These are phyloP conservation scores for Amblyornis subalaris DNA, from an alignment of 2,113 vertebrate genomes.

Conservation along the genomic window DNA sequence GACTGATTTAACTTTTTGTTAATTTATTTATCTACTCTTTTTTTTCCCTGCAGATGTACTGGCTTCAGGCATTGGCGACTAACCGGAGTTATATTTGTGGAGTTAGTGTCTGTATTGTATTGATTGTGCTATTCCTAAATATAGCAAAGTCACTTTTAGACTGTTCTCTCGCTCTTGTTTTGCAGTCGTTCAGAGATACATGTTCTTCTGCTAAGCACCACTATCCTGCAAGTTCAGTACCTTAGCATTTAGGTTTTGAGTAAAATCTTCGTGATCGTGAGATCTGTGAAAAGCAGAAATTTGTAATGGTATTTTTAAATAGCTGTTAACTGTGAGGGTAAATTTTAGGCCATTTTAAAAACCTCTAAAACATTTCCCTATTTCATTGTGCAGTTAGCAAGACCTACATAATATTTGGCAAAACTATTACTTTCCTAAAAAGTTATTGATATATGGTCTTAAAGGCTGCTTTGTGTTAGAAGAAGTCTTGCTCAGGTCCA, in stretches of 20 bases:
- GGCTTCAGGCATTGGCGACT: slow-evolving; percentile 17
- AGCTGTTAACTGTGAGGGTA: background rate
- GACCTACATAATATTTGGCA: background rate
- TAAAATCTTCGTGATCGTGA: background rate
- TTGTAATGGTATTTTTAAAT: background rate
- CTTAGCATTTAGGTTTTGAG: background rate
- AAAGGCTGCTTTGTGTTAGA: background rate
- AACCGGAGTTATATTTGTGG: slow-evolving; percentile 20
- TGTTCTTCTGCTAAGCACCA: background rate
- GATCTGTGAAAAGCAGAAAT: background rate
- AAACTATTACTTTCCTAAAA: background rate
- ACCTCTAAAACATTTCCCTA: background rate
- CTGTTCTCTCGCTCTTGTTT: background rate
- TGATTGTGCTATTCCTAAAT: slow-evolving; percentile 55
- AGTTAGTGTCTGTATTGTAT: slow-evolving; percentile 52
- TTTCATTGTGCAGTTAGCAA: background rate
- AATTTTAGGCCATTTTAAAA: background rate
- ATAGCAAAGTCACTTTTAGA: slow-evolving; percentile 60
- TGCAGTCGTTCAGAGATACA: background rate
- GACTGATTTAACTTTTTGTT: background rate
- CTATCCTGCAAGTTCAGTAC: background rate
- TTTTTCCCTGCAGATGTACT: background rate
- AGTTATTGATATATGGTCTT: background rate
- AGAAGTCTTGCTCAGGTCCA: background rate
- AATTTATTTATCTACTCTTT: background rate